Conservation (phyloP, 2,797 vertebrate genomes). For the Liparis tanakae region DNA sequence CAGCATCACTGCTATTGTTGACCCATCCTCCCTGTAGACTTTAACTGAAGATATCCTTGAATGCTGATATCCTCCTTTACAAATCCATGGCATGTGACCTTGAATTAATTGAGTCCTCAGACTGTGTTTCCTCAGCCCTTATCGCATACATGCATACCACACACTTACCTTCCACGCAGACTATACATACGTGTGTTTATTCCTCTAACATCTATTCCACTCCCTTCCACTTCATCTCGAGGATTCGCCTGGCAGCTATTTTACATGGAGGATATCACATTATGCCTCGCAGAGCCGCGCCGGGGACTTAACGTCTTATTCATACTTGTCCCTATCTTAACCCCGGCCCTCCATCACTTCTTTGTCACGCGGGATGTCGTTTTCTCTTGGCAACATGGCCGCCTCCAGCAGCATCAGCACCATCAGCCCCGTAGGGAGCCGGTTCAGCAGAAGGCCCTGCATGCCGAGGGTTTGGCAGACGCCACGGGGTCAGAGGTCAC, state of each 20-base stretch:
- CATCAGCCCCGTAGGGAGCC: conserved; percentile 74
- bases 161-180: neutral
- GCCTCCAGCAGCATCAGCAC: conserved; percentile 81
- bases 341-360: conserved; percentile 29
- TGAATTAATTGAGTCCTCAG: conserved; percentile 54
- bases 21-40: conserved; percentile 41
- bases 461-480: conserved; percentile 80
- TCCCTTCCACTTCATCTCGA: conserved; percentile 23
- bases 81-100: conserved; percentile 62
- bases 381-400: conserved; percentile 58
- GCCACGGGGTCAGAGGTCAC: conserved; percentile 78
- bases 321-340: conserved; percentile 38
- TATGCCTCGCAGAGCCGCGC: conserved; percentile 22
- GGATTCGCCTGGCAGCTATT: conserved; percentile 44
- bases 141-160: conserved; percentile 18
- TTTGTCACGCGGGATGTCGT: conserved; percentile 25
- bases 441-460: conserved; percentile 76
- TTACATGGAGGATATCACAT: conserved; percentile 42
- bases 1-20: conserved; percentile 41
- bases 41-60: conserved; percentile 46
- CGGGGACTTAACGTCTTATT: conserved; percentile 39
- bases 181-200: neutral
- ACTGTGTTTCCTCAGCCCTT: conserved; percentile 26
- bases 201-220: conserved; percentile 4
- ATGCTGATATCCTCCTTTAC: conserved; percentile 54